Evolutionary conservation across 2,888 invertebrate species (phyloP), one percentile per base, ranked within the genome.

Genomic region (Bellardia bayeri): DNA sequence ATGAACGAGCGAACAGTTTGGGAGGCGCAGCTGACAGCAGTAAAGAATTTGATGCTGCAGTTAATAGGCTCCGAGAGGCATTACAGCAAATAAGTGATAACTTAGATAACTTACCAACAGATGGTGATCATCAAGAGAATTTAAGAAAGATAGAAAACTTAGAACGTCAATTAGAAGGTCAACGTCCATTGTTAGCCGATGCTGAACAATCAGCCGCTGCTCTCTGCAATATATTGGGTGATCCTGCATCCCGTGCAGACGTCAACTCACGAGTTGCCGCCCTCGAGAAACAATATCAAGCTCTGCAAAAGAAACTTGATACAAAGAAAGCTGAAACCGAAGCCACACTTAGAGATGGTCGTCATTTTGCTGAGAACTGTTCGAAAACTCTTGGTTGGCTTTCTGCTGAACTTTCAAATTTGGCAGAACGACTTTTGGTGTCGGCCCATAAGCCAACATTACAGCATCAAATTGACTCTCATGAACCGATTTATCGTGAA

Each of bases 11-110:
- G 0, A 96, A 96, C 54, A 97, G 97, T 85, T 94, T 98, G 5
- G 98, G 98, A 82, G 98, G 98, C 2, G 98, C 98, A 0, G 98
- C 97, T 3, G 98, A 98, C 91, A 97, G 98, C 9, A 97, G 98
- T 74, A 96, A 98, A 83, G 98, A 98, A 94, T 98, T 99, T 93
- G 98, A 98, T 94, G 97, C 98, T 0, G 97, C 97, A 2, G 95
- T 98, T 5, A 96, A 97, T 82, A 95, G 98, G 1, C 94, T 99
- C 7, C 95, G 97, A 23, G 97, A 97, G 92, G 98, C 98, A n/a
- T 93, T 99, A 69, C 97, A 97, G 92, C 96, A 96, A 85, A 97
- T 98, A 90, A 96, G 96, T 45, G 98, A 98, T 90, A 97, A 97
- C 90, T 94, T 99, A 85, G 98, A 98, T 90, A 96, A 97, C 75